Evolutionary conservation across 30 jellyfish, hydroid and myxozoan species (phyloP).

Genomic region (Pelagia noctiluca): DNA sequence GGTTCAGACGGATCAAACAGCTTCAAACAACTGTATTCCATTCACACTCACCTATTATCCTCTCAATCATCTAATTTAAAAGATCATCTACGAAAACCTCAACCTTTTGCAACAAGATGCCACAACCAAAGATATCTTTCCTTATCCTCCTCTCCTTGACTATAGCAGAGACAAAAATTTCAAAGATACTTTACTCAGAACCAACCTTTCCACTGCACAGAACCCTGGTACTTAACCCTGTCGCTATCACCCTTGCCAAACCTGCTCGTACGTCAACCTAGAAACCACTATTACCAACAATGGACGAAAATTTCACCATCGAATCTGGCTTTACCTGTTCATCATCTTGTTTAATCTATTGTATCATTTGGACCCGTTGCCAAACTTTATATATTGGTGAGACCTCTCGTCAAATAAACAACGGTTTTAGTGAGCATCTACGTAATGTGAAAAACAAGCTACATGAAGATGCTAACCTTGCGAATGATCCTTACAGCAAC

Average conservation of each 20-base stretch:
- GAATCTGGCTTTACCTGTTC: too few species aligned
- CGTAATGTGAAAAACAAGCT: neutral
- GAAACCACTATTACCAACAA: too few species aligned
- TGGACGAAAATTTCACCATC: too few species aligned
- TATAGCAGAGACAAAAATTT: neutral
- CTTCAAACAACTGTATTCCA: too few species aligned
- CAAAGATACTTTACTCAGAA: neutral
- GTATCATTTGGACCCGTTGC: neutral
- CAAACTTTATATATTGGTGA: neutral
- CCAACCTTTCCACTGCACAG: too few species aligned
- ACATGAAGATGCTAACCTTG: neutral
- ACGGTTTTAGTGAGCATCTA: neutral
- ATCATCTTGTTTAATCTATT: neutral
- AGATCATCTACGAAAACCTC: too few species aligned
- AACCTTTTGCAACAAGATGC: too few species aligned
- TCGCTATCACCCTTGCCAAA: too few species aligned
- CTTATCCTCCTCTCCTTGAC: neutral
- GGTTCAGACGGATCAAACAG: neutral
- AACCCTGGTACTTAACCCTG: too few species aligned
- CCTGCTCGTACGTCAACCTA: too few species aligned
- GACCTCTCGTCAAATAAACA: constrained; percentile 1
- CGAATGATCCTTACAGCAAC: neutral
- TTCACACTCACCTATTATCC: too few species aligned
- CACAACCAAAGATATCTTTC: neutral
- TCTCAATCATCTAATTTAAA: too few species aligned